phyloP scores from a whole-genome alignment of 2,888 invertebrate genomes.

The Lysandra bellargus region DNA sequence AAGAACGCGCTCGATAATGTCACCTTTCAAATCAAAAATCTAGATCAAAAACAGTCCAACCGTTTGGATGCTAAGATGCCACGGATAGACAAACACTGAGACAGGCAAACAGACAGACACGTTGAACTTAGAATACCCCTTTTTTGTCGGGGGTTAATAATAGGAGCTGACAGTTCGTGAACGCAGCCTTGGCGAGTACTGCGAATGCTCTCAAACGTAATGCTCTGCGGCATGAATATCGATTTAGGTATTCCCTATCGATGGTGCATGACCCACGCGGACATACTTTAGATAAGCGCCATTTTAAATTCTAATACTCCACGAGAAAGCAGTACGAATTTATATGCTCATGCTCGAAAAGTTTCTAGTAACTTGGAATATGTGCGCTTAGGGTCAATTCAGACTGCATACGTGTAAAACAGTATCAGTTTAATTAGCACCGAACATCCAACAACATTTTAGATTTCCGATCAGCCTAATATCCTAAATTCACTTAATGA shows the following conservation, averaged over 20 bases:
- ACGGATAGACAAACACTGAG: no score
- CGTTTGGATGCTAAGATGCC: no score
- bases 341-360: not conserved
- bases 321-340: not conserved
- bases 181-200: no score
- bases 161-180: no score
- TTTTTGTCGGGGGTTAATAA: no score
- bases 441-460: not conserved
- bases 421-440: not conserved
- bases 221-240: slow-evolving; percentile 23
- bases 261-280: slow-evolving; percentile 19
- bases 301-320: slow-evolving; percentile 17
- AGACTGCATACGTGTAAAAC: not conserved
- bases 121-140: no score
- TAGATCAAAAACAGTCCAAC: no score
- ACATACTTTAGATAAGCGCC: slow-evolving; percentile 8
- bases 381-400: not conserved
- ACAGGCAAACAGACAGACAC: no score
- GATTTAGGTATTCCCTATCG: slow-evolving; percentile 19
- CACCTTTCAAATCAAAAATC: no score
- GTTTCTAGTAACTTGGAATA: not conserved
- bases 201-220: not conserved
- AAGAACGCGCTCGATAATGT: no score
- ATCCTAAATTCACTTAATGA: not conserved
- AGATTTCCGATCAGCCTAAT: slow-evolving; percentile 9